phyloP scores from a whole-genome alignment of 2,113 vertebrate species.

The Colistium nudipinnis region DNA sequence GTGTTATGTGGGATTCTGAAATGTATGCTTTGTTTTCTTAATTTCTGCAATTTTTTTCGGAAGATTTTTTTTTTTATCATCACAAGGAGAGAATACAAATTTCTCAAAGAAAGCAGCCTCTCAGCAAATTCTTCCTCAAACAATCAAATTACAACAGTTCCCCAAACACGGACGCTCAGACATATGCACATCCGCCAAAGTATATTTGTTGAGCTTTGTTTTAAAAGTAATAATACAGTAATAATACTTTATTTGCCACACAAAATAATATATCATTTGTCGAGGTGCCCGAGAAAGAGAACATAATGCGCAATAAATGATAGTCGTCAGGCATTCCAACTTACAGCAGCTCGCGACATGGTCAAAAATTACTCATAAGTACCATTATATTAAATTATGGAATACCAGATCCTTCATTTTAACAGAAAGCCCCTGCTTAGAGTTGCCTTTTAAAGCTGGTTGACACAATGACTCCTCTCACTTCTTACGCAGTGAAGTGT shows the following conservation, averaged over 20 bases:
- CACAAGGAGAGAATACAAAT: background rate
- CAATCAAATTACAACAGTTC: background rate
- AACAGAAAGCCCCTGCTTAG: slow-evolving; percentile 14
- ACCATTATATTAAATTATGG: background rate
- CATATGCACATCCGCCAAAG: background rate
- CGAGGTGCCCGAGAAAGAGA: too few species aligned
- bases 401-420: slow-evolving; percentile 24
- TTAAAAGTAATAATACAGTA: too few species aligned
- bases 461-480: slow-evolving; percentile 30
- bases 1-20: background rate
- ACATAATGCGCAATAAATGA: too few species aligned
- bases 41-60: too few species aligned
- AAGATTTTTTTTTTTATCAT: background rate
- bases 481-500: slow-evolving; percentile 50
- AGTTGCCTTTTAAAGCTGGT: slow-evolving; percentile 33
- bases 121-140: slow-evolving; percentile 4
- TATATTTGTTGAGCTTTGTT: background rate
- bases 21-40: slow-evolving; percentile 1
- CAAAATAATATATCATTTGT: too few species aligned
- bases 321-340: too few species aligned
- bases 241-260: too few species aligned
- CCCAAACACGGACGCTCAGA: background rate
- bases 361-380: slow-evolving; percentile 3
- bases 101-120: background rate
- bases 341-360: slow-evolving; percentile 2